Evolutionary conservation across 2,797 vertebrate species (phyloP), one percentile per base, ranked within the genome.

Genomic region (Enteromius fasciolatus): DNA sequence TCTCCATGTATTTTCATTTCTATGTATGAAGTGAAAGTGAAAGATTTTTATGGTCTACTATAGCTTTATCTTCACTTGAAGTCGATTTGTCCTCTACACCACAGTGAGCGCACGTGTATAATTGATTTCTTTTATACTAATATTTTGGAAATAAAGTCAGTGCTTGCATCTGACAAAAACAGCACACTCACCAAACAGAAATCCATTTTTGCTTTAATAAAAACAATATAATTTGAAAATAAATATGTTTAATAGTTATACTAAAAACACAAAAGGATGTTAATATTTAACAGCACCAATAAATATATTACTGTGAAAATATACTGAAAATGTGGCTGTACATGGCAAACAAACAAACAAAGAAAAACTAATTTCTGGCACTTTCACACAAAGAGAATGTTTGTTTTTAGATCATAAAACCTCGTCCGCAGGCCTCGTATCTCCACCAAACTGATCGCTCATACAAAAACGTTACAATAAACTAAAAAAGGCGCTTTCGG

Each of bases 141-240:
- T 12, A 57, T 23, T 59, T 73, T 8, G 10, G 18, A 73, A 28
- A 33, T 25, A 41, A 57, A 23, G 5, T 9, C 28, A 52, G 18
- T 48, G 72, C 0, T 1, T 61, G 74, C 36, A 18, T 25, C 52
- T 36, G 36, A 83, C 25, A 78, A 78, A 85, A 86, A 61, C 50
- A 83, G 54, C 85, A 84, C 3, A 70, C 80, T 57, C 39, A 2
- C 64, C 74, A 81, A 63, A 84, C 69, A 46, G 59, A 82, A 85
- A 64, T 86, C 46, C 52, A 88, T 91, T 80, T 95, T 80, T 91
- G 89, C 92, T 93, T 95, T 96, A 96, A 96, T 96, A 96, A 94
- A 94, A 92, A 95, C 93, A 93, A 94, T 94, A 94, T 93, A 90
- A 95, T 96, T 97, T 96, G 93, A 96, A 97, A 98, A 98, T 98